phyloP scores from a whole-genome alignment of 2,113 vertebrate genomes.

The Pterocles burchelli region DNA sequence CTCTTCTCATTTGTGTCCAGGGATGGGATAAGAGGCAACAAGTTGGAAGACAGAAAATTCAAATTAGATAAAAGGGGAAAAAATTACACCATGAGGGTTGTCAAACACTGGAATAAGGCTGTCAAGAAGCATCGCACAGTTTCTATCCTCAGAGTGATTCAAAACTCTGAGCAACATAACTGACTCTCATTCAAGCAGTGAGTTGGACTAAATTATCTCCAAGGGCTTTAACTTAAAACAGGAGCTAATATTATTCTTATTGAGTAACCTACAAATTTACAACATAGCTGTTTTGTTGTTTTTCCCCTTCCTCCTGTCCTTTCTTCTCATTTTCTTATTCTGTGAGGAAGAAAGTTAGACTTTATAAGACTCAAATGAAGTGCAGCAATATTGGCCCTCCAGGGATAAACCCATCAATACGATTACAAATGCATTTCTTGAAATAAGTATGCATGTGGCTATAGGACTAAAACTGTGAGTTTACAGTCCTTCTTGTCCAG shows the following conservation, averaged over 20 bases:
- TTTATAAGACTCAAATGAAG: conserved; percentile 21
- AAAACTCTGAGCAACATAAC: background rate
- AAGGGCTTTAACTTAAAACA: background rate
- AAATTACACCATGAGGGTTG: background rate
- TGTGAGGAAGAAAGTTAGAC: conserved; percentile 20
- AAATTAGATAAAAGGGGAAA: background rate
- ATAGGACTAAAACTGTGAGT: background rate
- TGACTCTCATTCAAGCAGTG: background rate
- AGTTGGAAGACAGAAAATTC: background rate
- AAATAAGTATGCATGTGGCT: background rate
- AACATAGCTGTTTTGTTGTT: background rate
- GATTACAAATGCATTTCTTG: conserved; percentile 1
- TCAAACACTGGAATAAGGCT: background rate
- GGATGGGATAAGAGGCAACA: background rate
- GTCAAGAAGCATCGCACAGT: fast-evolving
- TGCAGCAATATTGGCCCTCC: background rate
- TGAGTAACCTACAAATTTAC: background rate
- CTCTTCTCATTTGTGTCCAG: fast-evolving
- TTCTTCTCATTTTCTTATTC: background rate
- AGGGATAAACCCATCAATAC: conserved; percentile 14
- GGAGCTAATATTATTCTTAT: background rate
- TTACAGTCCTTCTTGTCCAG: background rate
- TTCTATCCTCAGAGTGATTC: background rate
- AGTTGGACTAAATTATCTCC: background rate
- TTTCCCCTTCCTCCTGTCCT: too few species aligned